Conservation (phyloP, 2,113 vertebrate genomes). For the Neomonachus schauinslandi region DNA sequence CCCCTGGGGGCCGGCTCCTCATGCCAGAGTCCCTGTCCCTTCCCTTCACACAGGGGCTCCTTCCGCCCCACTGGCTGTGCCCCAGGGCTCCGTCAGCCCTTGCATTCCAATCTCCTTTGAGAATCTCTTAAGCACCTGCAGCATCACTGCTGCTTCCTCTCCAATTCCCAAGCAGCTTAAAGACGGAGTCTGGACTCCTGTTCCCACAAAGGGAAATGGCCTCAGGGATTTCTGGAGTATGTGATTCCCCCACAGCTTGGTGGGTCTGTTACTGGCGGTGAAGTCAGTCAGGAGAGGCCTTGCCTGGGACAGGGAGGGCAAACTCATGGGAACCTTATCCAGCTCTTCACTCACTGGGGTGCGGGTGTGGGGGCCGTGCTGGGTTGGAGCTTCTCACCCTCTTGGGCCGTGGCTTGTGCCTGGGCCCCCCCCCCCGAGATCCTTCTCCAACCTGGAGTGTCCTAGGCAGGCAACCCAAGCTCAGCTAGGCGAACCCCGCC, state of each 20-base stretch:
- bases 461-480: background rate
- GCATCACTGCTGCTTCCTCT: background rate
- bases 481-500: rapidly evolving
- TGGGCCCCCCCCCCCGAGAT: background rate
- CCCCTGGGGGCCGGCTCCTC: background rate
- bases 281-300: background rate
- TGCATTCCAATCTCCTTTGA: background rate
- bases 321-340: background rate
- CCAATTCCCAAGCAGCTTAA: background rate
- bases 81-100: background rate
- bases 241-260: rapidly evolving
- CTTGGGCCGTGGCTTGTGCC: background rate
- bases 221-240: background rate
- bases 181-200: background rate
- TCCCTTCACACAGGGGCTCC: background rate
- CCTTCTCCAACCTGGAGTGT: background rate
- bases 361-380: background rate
- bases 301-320: background rate
- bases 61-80: background rate
- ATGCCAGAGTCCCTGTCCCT: rapidly evolving
- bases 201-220: background rate
- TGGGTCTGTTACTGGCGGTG: background rate
- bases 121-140: background rate
- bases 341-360: rapidly evolving
- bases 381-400: background rate